Conservation (phyloP, 2,888 invertebrate species). For the Ischnura elegans region DNA sequence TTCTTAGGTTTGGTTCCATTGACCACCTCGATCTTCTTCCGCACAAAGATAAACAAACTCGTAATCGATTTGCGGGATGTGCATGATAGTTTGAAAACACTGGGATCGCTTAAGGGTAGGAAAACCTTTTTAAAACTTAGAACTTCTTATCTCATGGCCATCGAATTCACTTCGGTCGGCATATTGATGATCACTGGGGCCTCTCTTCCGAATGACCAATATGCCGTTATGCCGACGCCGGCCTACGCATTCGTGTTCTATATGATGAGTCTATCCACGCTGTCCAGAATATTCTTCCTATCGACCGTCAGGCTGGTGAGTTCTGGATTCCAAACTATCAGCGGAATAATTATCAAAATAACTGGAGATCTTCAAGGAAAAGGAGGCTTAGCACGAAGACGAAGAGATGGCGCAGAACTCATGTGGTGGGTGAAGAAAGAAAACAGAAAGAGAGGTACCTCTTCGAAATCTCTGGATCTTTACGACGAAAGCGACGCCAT, state of each 20-base stretch:
- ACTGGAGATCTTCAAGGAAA: background rate
- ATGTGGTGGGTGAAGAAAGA: background rate
- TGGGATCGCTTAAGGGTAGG: background rate
- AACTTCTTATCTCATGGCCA: background rate
- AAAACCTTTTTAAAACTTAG: background rate
- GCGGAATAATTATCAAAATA: background rate
- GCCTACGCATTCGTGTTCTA: background rate
- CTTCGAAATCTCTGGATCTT: background rate
- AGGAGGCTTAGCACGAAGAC: background rate
- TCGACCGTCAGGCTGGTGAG: background rate
- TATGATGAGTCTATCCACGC: background rate
- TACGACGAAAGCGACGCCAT: background rate
- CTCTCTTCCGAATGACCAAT: background rate
- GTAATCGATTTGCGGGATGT: background rate
- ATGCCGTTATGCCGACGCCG: background rate
- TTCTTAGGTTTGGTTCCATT: background rate
- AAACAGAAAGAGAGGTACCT: background rate
- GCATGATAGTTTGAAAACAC: background rate
- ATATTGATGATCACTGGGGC: background rate
- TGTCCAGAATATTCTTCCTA: background rate
- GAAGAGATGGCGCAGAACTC: background rate
- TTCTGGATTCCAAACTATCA: background rate
- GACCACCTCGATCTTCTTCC: background rate
- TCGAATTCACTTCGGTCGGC: background rate
- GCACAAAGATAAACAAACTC: background rate